A percentile compares a stretch with the other conserved stretches of the same genome.
phyloP scores from a whole-genome alignment of 2,797 vertebrate species.

The Steatocranus sp. region DNA sequence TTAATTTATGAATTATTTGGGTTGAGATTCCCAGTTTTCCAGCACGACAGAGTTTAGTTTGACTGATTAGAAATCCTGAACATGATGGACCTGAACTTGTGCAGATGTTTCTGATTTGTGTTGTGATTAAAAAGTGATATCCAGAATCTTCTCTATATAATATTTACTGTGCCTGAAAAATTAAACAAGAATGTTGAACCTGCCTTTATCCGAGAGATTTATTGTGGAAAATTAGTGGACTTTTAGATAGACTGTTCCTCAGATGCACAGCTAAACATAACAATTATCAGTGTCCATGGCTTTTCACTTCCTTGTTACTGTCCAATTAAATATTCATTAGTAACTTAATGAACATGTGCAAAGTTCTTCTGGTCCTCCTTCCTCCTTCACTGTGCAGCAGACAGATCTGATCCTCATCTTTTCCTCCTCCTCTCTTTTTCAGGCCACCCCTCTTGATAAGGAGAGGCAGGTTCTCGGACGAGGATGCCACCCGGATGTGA shows the following conservation, averaged over 20 bases:
- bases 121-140: background rate
- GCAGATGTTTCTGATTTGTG: background rate
- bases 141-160: background rate
- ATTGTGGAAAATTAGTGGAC: background rate
- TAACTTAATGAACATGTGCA: background rate
- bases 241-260: background rate
- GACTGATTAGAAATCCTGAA: background rate
- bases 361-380: constrained; percentile 14
- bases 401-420: background rate
- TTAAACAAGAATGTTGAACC: background rate
- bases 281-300: background rate
- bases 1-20: background rate
- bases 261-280: background rate
- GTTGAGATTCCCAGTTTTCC: background rate
- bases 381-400: background rate
- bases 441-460: constrained; percentile 99
- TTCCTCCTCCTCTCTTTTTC: constrained; percentile 46
- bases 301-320: background rate
- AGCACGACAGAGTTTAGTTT: background rate
- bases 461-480: constrained; percentile 99
- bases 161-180: background rate
- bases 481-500: constrained; percentile 99
- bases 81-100: background rate
- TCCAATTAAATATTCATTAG: background rate
- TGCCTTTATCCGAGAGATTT: background rate